Conservation (phyloP, 2,113 vertebrate species). For the Varanus komodoensis region DNA sequence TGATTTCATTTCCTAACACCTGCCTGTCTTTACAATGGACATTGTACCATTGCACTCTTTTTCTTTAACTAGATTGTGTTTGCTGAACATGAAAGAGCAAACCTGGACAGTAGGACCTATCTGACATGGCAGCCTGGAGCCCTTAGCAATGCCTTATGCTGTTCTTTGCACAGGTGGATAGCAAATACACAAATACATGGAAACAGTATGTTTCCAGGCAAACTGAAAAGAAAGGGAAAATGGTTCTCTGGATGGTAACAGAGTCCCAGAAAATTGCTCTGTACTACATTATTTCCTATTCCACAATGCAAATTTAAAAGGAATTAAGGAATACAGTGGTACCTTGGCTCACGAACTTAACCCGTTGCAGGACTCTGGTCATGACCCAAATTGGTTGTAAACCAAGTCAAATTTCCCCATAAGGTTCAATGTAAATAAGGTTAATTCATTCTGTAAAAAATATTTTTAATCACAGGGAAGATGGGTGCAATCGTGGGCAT, state of each 20-base stretch:
- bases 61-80: not conserved
- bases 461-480: too few species aligned
- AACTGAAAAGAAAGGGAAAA: not conserved
- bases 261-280: not conserved
- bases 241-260: not conserved
- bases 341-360: too few species aligned
- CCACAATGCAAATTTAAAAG: not conserved
- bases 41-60: not conserved
- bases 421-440: too few species aligned
- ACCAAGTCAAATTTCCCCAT: too few species aligned
- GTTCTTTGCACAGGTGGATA: not conserved
- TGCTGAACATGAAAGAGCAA: not conserved
- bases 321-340: not conserved
- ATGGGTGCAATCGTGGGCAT: too few species aligned
- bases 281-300: not conserved
- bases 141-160: not conserved
- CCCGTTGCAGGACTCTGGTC: too few species aligned
- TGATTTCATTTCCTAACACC: not conserved
- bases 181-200: not conserved
- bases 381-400: too few species aligned
- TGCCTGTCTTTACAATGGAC: not conserved
- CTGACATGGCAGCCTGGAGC: not conserved
- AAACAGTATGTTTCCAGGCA: not conserved
- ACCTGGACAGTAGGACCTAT: not conserved
- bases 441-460: too few species aligned